phyloP scores from a whole-genome alignment of 2,113 vertebrate species.

The Gyps fulvus region DNA sequence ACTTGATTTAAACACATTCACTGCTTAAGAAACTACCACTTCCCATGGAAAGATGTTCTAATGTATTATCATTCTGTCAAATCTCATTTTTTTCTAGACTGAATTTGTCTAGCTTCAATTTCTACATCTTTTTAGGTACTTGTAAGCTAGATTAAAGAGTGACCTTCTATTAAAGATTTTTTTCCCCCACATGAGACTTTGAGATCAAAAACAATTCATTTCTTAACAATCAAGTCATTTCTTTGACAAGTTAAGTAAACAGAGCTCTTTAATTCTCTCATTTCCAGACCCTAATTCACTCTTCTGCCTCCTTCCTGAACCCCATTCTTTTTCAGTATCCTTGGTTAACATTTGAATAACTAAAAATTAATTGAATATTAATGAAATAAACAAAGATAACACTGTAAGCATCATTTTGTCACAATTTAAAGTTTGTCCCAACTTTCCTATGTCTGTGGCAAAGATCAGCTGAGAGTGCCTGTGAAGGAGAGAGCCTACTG shows the following conservation, averaged over 20 bases:
- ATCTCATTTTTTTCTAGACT: neutral
- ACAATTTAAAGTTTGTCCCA: neutral
- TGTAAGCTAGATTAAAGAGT: constrained; percentile 17
- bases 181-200: neutral
- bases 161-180: neutral
- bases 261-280: neutral
- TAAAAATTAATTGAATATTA: neutral
- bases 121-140: neutral
- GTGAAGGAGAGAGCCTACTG: neutral
- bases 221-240: neutral
- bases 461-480: neutral
- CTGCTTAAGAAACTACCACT: neutral
- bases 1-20: neutral
- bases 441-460: neutral
- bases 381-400: neutral
- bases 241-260: neutral
- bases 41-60: neutral
- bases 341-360: neutral
- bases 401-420: neutral
- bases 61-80: neutral
- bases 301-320: neutral
- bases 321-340: neutral
- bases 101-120: constrained; percentile 24
- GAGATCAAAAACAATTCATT: constrained; percentile 10
- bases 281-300: neutral